Evolutionary conservation across 2,113 vertebrate genomes (phyloP).

Genomic region (Henicopernis longicauda): DNA sequence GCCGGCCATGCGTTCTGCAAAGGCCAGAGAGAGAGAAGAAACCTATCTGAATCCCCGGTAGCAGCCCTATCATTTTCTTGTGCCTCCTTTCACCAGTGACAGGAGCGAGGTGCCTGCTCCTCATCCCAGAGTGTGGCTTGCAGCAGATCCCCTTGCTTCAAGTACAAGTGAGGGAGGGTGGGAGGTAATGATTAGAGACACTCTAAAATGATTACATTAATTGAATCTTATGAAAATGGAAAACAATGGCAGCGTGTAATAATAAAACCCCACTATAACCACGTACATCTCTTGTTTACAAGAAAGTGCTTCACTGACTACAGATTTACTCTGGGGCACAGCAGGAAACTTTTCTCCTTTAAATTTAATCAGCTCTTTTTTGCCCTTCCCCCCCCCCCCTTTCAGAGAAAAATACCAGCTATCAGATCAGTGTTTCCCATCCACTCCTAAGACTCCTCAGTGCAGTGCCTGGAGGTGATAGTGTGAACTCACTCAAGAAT

Average conservation of each 20-base stretch:
- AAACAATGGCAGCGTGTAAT: conserved; percentile 30
- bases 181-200: conserved; percentile 42
- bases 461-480: conserved; percentile 58
- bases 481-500: conserved; percentile 66
- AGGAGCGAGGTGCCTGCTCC: not conserved
- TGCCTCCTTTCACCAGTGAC: not conserved
- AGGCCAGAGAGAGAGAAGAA: not conserved
- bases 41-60: fast-evolving
- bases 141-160: not conserved
- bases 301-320: conserved; percentile 14
- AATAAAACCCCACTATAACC: not conserved
- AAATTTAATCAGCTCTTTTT: conserved; percentile 34
- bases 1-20: fast-evolving
- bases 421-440: conserved; percentile 37
- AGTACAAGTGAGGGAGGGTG: not conserved
- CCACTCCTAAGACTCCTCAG: conserved; percentile 48
- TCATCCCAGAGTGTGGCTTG: not conserved
- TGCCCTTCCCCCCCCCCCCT: not conserved
- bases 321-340: conserved; percentile 26
- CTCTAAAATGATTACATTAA: conserved; percentile 54
- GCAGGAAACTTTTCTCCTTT: conserved; percentile 53
- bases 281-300: conserved; percentile 18
- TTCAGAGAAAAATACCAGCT: conserved; percentile 15
- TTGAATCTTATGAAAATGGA: conserved; percentile 34
- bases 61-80: not conserved